Conservation (phyloP, 2,113 vertebrate species). For the Pelobates fuscus region DNA sequence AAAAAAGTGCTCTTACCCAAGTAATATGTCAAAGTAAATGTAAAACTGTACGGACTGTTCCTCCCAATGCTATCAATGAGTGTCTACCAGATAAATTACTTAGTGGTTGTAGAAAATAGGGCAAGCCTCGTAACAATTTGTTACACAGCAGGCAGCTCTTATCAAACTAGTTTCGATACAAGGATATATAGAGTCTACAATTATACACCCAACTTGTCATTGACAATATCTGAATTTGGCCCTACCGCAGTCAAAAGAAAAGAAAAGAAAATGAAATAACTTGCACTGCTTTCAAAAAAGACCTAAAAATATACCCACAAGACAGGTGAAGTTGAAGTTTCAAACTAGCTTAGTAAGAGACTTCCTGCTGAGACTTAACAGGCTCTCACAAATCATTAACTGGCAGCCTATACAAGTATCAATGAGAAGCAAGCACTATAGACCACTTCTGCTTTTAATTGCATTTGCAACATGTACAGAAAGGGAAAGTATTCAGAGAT, state of each 20-base stretch:
- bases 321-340: constrained; percentile 23
- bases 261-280: background rate
- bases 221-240: constrained; percentile 18
- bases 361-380: constrained; percentile 17
- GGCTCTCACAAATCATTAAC: background rate
- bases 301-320: constrained; percentile 13
- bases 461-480: no score
- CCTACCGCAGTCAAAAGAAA: background rate
- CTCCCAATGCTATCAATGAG: constrained; percentile 14
- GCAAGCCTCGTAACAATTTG: constrained; percentile 12
- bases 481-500: no score
- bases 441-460: constrained; percentile 27
- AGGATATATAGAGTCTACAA: constrained; percentile 35
- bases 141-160: constrained; percentile 33
- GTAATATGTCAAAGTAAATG: constrained; percentile 29
- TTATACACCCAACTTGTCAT: constrained; percentile 14
- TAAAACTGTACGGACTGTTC: constrained; percentile 3
- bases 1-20: constrained; percentile 15
- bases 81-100: constrained; percentile 46
- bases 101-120: background rate
- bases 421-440: background rate
- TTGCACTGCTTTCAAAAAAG: background rate
- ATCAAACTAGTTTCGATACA: constrained; percentile 25
- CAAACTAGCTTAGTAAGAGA: constrained; percentile 14
- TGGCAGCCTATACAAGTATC: constrained; percentile 18